A percentile compares a stretch with the other conserved stretches of the same genome.
Evolutionary conservation across 2,888 invertebrate species (phyloP).

Genomic region (Perizoma affinitatum): DNA sequence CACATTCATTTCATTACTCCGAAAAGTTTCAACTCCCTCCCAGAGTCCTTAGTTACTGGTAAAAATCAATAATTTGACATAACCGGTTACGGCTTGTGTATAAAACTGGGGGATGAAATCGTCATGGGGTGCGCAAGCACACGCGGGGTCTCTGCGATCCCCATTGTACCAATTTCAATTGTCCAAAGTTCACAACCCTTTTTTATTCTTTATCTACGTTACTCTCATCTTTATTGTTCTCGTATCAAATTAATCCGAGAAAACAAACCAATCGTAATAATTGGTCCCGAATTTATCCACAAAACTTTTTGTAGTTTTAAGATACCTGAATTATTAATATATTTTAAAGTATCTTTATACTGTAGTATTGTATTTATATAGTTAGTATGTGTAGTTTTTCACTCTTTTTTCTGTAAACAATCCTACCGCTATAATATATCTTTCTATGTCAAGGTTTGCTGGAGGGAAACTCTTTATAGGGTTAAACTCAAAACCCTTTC

Average conservation of each 20-base stretch:
- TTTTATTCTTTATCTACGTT: slow-evolving; percentile 11
- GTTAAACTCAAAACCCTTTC: too few species aligned
- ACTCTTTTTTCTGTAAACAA: too few species aligned
- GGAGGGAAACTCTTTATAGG: too few species aligned
- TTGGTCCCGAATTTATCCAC: too few species aligned
- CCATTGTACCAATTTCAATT: slow-evolving; percentile 26
- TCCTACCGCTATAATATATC: too few species aligned
- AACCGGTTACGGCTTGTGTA: slow-evolving; percentile 31
- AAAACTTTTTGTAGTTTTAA: too few species aligned
- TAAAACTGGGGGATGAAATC: slow-evolving; percentile 30
- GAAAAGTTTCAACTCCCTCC: slow-evolving; percentile 4
- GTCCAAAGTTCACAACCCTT: slow-evolving; percentile 18
- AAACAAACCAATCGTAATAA: too few species aligned
- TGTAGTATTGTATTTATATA: too few species aligned
- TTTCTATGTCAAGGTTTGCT: too few species aligned
- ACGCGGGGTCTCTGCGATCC: neutral
- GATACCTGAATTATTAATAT: too few species aligned
- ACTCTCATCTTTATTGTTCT: slow-evolving; percentile 10
- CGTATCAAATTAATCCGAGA: neutral
- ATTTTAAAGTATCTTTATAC: too few species aligned
- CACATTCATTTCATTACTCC: slow-evolving; percentile 9
- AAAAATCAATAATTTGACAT: slow-evolving; percentile 33
- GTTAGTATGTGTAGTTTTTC: too few species aligned
- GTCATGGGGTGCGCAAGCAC: slow-evolving; percentile 37
- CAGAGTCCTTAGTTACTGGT: slow-evolving; percentile 8